These are phyloP conservation scores for Arge pagana DNA, from an alignment of 2,888 invertebrate genomes.

Conservation along the genomic window DNA sequence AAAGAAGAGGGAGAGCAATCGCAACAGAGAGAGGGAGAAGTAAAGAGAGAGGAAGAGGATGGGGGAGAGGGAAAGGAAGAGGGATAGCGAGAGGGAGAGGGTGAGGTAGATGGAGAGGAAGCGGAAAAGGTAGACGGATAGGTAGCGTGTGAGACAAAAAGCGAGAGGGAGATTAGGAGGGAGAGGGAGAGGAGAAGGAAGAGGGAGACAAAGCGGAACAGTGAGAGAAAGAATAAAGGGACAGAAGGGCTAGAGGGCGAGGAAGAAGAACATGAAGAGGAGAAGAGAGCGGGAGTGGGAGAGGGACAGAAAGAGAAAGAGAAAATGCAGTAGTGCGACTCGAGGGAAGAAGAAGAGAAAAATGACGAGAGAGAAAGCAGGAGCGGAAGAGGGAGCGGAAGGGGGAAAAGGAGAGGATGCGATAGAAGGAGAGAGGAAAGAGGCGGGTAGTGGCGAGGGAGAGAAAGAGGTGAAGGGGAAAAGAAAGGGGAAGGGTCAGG, in stretches of 20 bases:
- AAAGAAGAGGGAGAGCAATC: too few relatives aligned
- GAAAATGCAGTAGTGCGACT: neutral
- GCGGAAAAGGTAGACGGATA: neutral
- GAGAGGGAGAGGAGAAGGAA: neutral
- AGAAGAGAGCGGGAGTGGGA: too few relatives aligned
- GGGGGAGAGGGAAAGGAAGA: neutral
- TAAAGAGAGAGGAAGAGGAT: neutral
- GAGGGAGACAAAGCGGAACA: conserved; percentile 17
- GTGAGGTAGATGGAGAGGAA: neutral
- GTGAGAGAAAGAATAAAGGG: neutral
- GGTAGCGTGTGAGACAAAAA: neutral
- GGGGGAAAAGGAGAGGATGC: too few relatives aligned
- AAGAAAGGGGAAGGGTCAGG: neutral
- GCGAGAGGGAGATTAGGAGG: conserved; percentile 11
- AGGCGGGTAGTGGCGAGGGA: neutral
- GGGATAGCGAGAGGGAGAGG: neutral
- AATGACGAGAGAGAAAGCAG: too few relatives aligned
- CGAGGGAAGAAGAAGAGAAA: too few relatives aligned
- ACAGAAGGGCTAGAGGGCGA: too few relatives aligned
- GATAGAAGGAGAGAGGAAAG: too few relatives aligned
- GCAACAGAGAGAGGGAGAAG: neutral
- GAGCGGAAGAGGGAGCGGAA: too few relatives aligned
- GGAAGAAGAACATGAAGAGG: too few relatives aligned
- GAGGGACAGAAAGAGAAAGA: too few relatives aligned
- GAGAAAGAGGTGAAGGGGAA: neutral